A percentile compares a stretch with the other conserved stretches of the same genome.
These are phyloP conservation scores for Hydropotes inermis DNA, from an alignment of 2,113 vertebrate genomes.

Conservation along the genomic window DNA sequence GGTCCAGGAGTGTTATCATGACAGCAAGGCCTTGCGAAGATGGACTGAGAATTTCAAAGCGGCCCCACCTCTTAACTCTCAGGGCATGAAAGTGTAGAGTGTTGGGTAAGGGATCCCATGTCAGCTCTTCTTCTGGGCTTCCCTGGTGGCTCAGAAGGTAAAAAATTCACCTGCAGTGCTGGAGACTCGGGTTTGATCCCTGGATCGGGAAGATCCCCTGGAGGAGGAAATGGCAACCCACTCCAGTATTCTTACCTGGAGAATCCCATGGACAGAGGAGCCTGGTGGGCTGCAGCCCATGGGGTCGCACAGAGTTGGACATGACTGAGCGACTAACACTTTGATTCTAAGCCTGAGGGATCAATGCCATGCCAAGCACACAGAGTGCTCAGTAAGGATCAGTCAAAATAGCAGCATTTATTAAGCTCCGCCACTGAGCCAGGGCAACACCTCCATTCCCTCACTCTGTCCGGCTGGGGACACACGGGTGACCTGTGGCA, in stretches of 20 bases:
- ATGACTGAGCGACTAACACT: not conserved
- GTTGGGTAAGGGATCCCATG: not conserved
- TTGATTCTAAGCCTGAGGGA: not conserved
- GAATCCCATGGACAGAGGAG: not conserved
- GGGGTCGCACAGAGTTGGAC: not conserved
- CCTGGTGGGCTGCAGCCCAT: not conserved
- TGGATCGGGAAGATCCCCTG: not conserved
- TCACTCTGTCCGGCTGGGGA: not conserved
- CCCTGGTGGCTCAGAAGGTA: not conserved
- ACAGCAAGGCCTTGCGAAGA: not conserved
- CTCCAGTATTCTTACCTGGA: not conserved
- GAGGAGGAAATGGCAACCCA: not conserved
- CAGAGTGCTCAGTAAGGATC: not conserved
- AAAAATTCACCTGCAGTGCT: not conserved
- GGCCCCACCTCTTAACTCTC: not conserved
- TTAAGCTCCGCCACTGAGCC: accelerated
- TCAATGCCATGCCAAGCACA: not conserved
- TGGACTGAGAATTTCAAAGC: not conserved
- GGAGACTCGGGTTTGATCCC: not conserved
- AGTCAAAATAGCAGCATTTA: not conserved
- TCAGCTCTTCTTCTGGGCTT: not conserved
- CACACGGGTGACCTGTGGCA: not conserved
- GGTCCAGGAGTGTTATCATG: accelerated
- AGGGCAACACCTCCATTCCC: not conserved
- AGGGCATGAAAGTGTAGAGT: accelerated